Percentiles rank a stretch among this genome's conserved stretches.
These are phyloP conservation scores for Eurois occulta DNA, from an alignment of 2,888 invertebrate species.

Conservation along the genomic window DNA sequence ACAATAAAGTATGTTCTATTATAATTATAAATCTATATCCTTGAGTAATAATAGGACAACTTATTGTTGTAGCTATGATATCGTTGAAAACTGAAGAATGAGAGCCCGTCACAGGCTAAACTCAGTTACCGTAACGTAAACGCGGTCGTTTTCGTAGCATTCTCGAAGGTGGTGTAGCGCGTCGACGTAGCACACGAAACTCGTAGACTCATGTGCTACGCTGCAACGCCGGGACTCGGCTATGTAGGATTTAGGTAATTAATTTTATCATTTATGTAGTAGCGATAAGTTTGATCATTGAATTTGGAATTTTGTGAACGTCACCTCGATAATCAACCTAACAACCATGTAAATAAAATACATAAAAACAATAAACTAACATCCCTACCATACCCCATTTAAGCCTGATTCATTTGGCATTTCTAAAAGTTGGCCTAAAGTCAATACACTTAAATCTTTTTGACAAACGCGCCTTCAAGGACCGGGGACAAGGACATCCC, in stretches of 20 bases:
- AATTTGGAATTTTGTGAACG: neutral
- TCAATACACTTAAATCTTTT: constrained; percentile 62
- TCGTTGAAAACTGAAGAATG: neutral
- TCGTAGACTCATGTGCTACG: neutral
- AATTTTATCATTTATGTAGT: neutral
- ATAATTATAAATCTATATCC: neutral
- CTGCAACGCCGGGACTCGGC: neutral
- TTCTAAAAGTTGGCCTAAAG: constrained; percentile 43
- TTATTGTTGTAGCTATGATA: neutral
- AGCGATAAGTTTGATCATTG: neutral
- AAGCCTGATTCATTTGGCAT: constrained; percentile 54
- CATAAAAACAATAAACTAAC: constrained; percentile 20
- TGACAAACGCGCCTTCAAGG: constrained; percentile 48
- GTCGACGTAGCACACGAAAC: neutral
- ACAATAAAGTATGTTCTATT: neutral
- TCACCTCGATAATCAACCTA: neutral
- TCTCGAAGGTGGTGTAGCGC: neutral
- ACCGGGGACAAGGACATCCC: constrained; percentile 36
- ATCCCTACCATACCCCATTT: neutral
- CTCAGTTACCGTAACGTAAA: neutral
- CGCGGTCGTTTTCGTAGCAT: constrained; percentile 13
- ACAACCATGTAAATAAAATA: constrained; percentile 2
- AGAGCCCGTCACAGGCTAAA: neutral
- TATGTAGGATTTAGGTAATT: neutral
- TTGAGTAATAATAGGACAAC: neutral